Evolutionary conservation across 2,797 vertebrate genomes (phyloP).

Genomic region (Manis pentadactyla): DNA sequence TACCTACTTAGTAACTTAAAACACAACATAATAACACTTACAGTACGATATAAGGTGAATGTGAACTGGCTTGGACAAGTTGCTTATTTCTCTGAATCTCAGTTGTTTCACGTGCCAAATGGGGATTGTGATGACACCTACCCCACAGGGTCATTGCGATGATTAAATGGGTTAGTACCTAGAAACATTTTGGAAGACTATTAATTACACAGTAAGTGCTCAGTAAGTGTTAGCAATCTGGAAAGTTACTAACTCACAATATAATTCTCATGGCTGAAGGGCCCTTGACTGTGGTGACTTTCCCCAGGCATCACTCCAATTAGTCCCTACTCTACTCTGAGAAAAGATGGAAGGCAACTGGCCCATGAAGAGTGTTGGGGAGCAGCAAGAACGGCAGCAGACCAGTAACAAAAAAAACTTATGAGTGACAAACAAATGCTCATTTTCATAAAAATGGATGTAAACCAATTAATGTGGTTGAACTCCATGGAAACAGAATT

Average conservation of each 20-base stretch:
- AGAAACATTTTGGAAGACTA: neutral
- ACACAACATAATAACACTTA: neutral
- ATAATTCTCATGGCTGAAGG: neutral
- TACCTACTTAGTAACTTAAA: neutral
- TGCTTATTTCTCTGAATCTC: neutral
- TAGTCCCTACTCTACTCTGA: neutral
- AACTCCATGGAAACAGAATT: neutral
- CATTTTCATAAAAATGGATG: neutral
- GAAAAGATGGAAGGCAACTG: neutral
- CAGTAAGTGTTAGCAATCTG: neutral
- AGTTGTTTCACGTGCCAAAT: neutral
- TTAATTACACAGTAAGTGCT: neutral
- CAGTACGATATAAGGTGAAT: neutral
- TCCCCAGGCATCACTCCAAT: neutral
- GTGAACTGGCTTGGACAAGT: neutral
- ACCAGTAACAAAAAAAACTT: neutral
- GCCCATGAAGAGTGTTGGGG: neutral
- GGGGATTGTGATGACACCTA: neutral
- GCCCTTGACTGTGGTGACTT: neutral
- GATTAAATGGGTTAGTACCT: neutral
- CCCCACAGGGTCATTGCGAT: neutral
- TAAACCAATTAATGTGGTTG: neutral
- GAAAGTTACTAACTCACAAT: neutral
- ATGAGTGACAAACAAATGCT: neutral
- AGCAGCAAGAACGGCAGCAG: neutral